Base-by-base conservation (phyloP, 2,797 vertebrate genomes). In the Chiroxiphia lanceolata region DNA sequence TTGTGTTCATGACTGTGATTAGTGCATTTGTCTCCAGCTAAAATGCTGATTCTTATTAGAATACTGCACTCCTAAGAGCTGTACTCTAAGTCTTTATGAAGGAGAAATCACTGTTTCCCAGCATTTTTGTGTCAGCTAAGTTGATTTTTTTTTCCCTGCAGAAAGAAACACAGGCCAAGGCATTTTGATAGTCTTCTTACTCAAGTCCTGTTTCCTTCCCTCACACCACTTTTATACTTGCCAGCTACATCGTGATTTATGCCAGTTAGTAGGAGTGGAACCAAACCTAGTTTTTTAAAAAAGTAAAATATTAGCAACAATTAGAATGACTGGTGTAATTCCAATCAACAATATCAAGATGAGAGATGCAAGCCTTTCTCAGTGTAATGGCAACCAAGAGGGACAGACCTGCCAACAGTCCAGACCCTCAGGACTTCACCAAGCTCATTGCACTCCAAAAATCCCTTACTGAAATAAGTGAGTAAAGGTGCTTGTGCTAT, bases 21-120 rank as follows among this genome's bases (percentile, higher is more conserved):
- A 96, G 78, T 83, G 93, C 78, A 59, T 96, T 96, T 96, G 78
- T 96, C 86, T 96, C 53, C 50, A 72, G 86, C 53, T 92, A 92
- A 95, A 96, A 93, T 78, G 96, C 90, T 96, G 96, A 95, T 93
- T 90, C 83, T 90, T 87, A 33, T 90, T 90, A 94, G 81, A 93
- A 72, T 71, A 53, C 75, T 81, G 64, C 31, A 34, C 45, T 78
- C 38, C 61, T 44, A 64, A 89, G 74, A 87, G 78, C 93, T 87
- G 22, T 71, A 45, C 86, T 95, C 60, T 45, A 31, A 56, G 34
- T 57, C 80, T 87, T 89, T 77, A 36, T 68, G 68, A 84, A 80
- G 83, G 31, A 77, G 57, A 89, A 88, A 78, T 68, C 0, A 4
- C 83, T 80, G 48, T 69, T 92, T 87, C 67, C 50, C 71, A 87